phyloP scores from a whole-genome alignment of 2,888 invertebrate genomes.

The Scelioninae gen. 2 region DNA sequence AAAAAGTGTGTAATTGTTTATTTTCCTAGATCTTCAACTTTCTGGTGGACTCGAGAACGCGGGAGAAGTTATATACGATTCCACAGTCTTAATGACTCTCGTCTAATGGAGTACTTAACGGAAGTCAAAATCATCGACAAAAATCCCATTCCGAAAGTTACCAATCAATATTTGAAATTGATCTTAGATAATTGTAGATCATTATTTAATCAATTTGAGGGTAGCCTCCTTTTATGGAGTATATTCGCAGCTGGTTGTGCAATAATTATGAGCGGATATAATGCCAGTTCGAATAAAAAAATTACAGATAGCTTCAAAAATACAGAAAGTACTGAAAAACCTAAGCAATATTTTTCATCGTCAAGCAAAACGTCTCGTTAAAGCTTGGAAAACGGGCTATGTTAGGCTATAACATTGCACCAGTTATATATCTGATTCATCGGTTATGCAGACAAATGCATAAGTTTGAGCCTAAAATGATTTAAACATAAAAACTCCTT shows the following conservation, averaged over 20 bases:
- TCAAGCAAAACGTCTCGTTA: constrained; percentile 27
- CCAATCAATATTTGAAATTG: constrained; percentile 75
- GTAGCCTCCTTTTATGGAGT: constrained; percentile 78
- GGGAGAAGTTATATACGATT: constrained; percentile 79
- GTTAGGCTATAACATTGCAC: no score
- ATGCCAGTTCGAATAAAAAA: constrained; percentile 29
- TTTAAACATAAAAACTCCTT: no score
- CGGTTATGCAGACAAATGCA: no score
- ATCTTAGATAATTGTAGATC: constrained; percentile 76
- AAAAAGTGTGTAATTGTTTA: constrained; percentile 15
- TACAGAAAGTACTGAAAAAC: constrained; percentile 5
- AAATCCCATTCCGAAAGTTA: constrained; percentile 69
- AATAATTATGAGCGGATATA: constrained; percentile 75
- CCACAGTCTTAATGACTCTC: constrained; percentile 78
- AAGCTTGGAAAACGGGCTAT: no score
- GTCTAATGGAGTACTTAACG: constrained; percentile 78
- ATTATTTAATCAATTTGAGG: constrained; percentile 76
- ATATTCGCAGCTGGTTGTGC: constrained; percentile 78
- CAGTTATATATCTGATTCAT: no score
- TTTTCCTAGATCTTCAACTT: constrained; percentile 62
- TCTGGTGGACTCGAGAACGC: constrained; percentile 79
- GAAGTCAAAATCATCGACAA: constrained; percentile 77
- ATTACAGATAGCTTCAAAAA: constrained; percentile 2
- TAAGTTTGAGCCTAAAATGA: no score
- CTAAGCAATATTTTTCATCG: constrained; percentile 14